Conservation (phyloP, 2,797 vertebrate species). For the Anolis apletophallus region DNA sequence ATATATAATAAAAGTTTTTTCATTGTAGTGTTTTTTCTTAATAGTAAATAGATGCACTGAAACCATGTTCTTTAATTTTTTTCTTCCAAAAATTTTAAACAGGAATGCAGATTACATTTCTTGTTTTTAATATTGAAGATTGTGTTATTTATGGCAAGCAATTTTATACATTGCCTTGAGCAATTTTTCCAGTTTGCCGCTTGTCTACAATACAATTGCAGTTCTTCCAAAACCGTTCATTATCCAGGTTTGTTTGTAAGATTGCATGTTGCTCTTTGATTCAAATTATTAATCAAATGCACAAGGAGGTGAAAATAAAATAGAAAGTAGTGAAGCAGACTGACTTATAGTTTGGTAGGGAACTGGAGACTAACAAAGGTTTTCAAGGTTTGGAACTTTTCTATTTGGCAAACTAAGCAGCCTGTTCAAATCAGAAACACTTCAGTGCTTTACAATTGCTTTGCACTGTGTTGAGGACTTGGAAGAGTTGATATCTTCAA, state of each 20-base stretch:
- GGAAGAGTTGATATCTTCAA: slow-evolving; percentile 36
- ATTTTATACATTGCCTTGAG: slow-evolving; percentile 13
- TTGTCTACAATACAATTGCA: neutral
- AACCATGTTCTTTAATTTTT: neutral
- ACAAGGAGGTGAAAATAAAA: slow-evolving; percentile 19
- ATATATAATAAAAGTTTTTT: no score
- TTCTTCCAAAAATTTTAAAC: neutral
- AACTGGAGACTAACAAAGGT: slow-evolving; percentile 48
- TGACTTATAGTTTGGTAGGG: neutral
- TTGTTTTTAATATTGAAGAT: slow-evolving; percentile 20
- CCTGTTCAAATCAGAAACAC: slow-evolving; percentile 64
- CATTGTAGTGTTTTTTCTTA: neutral
- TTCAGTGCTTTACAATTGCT: slow-evolving; percentile 65
- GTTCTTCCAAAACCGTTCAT: slow-evolving; percentile 11
- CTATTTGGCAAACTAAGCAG: slow-evolving; percentile 63
- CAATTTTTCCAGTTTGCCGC: slow-evolving; percentile 5
- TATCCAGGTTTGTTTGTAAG: slow-evolving; percentile 23
- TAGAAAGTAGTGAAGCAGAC: slow-evolving; percentile 28
- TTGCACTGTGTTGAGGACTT: slow-evolving; percentile 45
- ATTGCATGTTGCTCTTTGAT: neutral
- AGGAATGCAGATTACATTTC: slow-evolving; percentile 5
- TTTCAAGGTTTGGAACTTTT: slow-evolving; percentile 62
- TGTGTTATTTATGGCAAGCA: slow-evolving; percentile 1
- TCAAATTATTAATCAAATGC: slow-evolving; percentile 39
- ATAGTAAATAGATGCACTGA: neutral